Evolutionary conservation across 2,888 invertebrate genomes (phyloP), one percentile per base, ranked within the genome.

Genomic region (Itoplectis maculator): DNA sequence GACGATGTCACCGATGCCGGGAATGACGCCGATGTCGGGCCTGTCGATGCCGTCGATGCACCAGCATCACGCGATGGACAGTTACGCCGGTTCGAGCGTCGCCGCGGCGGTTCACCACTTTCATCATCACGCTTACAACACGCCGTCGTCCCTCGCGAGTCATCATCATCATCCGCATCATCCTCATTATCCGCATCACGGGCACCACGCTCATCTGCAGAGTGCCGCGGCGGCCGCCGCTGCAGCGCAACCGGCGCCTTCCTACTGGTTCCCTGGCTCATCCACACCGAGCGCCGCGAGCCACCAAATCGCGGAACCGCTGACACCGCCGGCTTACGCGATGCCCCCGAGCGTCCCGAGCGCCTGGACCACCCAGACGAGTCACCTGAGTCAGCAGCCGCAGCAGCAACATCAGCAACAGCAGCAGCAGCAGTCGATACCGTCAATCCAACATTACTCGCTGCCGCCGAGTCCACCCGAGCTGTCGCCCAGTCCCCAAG

Each of bases 401-500:
- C 88, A 89, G 54, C 20, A 89, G 54, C 20, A n/a, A n/a, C n/a
- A n/a, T 13, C 82, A 82, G 35, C 49, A 81, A 18, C 40, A 88
- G 0, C 88, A 89, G 54, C 20, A 89, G 54, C 20, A n/a, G n/a
- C 54, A 83, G 6, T 45, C 83, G 1, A 68, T 88, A 3, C 69
- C 87, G 0, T 63, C 88, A 37, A 86, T 89, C 1, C 90, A 89
- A 42, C 90, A 88, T 20, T 91, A 91, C 73, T 68, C 88, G 2
- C 35, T 91, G 59, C 89, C 91, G 0, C 90, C 91, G 5, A 90
- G 87, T 42, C 89, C 90, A 0, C 84, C 90, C 1, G 89, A 89
- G 5, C 74, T 89, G 0, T 86, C 89, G 0, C 77, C 89, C 0
- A 88, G 88, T 65, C 88, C 90, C 0, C 90, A 89, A 45, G 85